Evolutionary conservation across 2,888 invertebrate species (phyloP).

Genomic region (Pseudoips prasinana): DNA sequence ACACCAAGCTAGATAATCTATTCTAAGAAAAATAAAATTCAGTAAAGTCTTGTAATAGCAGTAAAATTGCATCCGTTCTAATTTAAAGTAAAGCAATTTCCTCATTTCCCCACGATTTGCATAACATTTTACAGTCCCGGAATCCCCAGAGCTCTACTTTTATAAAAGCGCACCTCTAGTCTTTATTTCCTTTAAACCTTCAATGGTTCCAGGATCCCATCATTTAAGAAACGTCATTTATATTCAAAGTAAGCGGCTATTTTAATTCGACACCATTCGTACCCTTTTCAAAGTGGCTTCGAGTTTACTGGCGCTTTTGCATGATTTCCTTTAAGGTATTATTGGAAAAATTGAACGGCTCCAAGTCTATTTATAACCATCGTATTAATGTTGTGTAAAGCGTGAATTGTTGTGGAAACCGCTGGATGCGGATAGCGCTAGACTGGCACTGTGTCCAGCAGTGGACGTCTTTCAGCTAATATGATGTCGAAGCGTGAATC

Average conservation of each 20-base stretch:
- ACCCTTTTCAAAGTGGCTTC: slow-evolving; percentile 42
- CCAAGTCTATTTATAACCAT: slow-evolving; percentile 17
- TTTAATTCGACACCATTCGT: slow-evolving; percentile 36
- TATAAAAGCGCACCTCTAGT: not conserved
- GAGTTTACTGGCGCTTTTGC: slow-evolving; percentile 34
- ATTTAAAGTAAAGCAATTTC: not conserved
- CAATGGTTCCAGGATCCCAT: slow-evolving; percentile 7
- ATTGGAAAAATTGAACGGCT: slow-evolving; percentile 23
- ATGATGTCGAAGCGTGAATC: too few species aligned
- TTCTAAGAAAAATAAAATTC: too few species aligned
- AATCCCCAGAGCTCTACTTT: not conserved
- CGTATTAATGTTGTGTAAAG: slow-evolving; percentile 13
- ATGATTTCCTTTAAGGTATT: slow-evolving; percentile 30
- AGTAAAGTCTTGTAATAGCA: too few species aligned
- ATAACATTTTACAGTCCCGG: not conserved
- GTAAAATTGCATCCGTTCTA: too few species aligned
- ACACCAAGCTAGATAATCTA: too few species aligned
- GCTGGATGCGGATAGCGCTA: too few species aligned
- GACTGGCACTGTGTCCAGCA: too few species aligned
- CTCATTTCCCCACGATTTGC: not conserved
- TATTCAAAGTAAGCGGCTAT: slow-evolving; percentile 35
- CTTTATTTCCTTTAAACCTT: slow-evolving; percentile 7
- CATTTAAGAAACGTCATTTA: slow-evolving; percentile 26
- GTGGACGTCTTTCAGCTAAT: too few species aligned
- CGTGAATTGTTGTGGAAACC: too few species aligned